Conservation (phyloP, 2,888 invertebrate genomes). For the Athrips mouffetella region DNA sequence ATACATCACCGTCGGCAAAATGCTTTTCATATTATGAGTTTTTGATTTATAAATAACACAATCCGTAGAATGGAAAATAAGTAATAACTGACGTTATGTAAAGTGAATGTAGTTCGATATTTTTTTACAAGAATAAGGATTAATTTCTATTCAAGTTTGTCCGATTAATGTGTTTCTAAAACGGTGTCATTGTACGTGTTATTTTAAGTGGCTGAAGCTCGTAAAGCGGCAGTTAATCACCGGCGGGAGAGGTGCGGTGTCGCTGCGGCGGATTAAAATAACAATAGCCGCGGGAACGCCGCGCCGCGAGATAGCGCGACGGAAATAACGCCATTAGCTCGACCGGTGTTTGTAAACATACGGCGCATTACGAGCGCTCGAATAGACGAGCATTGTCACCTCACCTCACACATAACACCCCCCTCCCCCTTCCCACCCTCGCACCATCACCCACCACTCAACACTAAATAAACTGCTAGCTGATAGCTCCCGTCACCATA, state of each 20-base stretch:
- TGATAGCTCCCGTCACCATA: background rate
- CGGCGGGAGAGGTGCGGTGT: conserved; percentile 30
- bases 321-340: conserved; percentile 62
- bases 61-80: no score
- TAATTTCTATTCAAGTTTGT: conserved; percentile 10
- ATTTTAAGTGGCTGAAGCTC: conserved; percentile 26
- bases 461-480: background rate
- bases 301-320: conserved; percentile 25
- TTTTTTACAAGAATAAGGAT: no score
- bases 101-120: no score
- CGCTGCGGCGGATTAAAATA: conserved; percentile 33
- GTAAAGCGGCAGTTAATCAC: conserved; percentile 45
- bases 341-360: conserved; percentile 59
- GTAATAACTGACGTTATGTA: no score
- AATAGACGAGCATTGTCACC: conserved; percentile 30
- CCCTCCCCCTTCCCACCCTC: background rate
- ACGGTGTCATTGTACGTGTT: conserved; percentile 21
- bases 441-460: background rate
- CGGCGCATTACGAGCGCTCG: conserved; percentile 26
- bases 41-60: no score
- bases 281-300: conserved; percentile 33
- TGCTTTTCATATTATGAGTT: background rate
- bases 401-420: conserved; percentile 6
- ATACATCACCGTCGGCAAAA: conserved; percentile 4
- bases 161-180: conserved; percentile 21